Evolutionary conservation across 2,888 invertebrate species (phyloP).

Genomic region (Portevinia maculata): DNA sequence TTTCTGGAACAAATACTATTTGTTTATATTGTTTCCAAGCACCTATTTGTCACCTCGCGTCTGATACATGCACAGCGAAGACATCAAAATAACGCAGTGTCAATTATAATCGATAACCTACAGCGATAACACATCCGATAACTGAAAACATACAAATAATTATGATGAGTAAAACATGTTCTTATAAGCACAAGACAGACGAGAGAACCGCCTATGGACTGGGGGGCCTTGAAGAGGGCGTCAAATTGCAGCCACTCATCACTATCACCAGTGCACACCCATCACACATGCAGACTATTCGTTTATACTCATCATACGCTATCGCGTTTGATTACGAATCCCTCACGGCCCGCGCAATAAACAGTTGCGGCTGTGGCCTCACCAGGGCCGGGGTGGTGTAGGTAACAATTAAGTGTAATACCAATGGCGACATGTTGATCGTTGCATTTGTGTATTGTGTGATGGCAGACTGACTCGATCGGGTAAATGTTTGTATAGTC

Average conservation of each 20-base stretch:
- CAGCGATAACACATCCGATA: conserved; percentile 60
- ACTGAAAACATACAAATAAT: conserved; percentile 58
- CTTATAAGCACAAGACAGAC: conserved; percentile 33
- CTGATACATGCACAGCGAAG: conserved; percentile 17
- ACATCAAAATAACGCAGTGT: conserved; percentile 56
- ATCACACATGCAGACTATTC: conserved; percentile 42
- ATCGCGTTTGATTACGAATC: conserved; percentile 36
- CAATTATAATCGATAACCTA: conserved; percentile 66
- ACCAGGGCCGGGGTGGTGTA: conserved; percentile 42
- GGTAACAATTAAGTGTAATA: conserved; percentile 69
- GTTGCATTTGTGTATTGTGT: conserved; percentile 62
- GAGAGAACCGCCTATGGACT: conserved; percentile 10
- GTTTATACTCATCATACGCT: conserved; percentile 43
- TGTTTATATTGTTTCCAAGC: neutral
- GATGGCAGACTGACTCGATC: conserved; percentile 55
- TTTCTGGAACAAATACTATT: conserved; percentile 8
- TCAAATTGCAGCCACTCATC: conserved; percentile 67
- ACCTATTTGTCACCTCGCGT: conserved; percentile 33
- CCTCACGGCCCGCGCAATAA: neutral
- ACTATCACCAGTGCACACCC: conserved; percentile 40
- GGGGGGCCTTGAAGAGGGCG: conserved; percentile 53
- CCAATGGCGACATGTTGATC: conserved; percentile 70
- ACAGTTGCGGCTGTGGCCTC: conserved; percentile 5
- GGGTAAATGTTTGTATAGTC: conserved; percentile 60
- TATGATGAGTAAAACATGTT: conserved; percentile 51